Base-by-base conservation (phyloP, 2,113 vertebrate species). In the Procavia capensis region DNA sequence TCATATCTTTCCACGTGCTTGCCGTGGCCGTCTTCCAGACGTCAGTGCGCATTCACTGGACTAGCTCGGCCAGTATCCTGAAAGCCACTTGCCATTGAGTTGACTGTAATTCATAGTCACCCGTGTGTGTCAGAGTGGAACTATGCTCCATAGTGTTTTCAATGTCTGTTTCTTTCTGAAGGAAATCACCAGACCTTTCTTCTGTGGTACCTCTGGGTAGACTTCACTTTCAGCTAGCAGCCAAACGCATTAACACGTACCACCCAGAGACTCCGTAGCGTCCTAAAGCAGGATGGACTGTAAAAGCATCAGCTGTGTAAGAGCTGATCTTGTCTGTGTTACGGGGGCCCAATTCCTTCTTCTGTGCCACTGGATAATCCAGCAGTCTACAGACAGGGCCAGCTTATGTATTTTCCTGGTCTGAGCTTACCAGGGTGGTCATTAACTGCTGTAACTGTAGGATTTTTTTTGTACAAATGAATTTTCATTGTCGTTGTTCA, bases 401-500 rank as follows among this genome's bases (percentile, higher is more conserved):
- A 34, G 4, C 8, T 81, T 41, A 1, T 14, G 25, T 34, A 4
- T 50, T 57, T 47, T 57, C 29, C 17, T 85, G 2, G 54, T 63
- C 63, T 91, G 45, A 87, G 14, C 68, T 72, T 27, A 20, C 17
- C 70, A 61, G 36, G 95, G 93, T 11, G 47, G 85, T 64, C 22
- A 25, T 39, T 54, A 16, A 91, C n/a, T 80, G 84, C 47, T 66
- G 19, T 78, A 66, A n/a, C 39, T 50, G 64, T 7, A 61, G 41
- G 41, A 47, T 82, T 88, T 87, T 87, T 54, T 79, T 87, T 90
- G 1, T 72, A 50, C 22, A 94, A 97, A 47, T 13, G 39, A 47
- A 87, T 97, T 95, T 97, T 86, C 9, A 41, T 43, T 59, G 50
- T 94, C 86, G 17, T 61, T 95, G 27, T 59, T 57, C 16, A 96